These are phyloP conservation scores for Spea multiplicata DNA, from an alignment of 2,113 vertebrate genomes.

Conservation along the genomic window DNA sequence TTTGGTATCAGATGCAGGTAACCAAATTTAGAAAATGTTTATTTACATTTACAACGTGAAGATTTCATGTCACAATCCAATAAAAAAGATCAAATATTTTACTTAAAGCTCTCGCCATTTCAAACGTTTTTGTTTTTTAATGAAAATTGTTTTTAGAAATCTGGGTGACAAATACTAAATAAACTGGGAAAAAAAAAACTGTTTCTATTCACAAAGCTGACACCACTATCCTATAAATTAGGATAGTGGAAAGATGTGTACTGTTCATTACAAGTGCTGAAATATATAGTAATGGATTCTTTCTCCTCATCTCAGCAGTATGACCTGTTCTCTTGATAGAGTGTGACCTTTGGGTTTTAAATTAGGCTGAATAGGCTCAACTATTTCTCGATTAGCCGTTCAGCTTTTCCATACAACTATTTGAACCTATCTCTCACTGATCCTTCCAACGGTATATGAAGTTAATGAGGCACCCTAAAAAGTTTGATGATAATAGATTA, in stretches of 20 bases:
- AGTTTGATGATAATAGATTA: no score
- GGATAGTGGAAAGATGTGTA: constrained; percentile 10
- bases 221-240: constrained; percentile 34
- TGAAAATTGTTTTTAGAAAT: constrained; percentile 28
- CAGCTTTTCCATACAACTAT: neutral
- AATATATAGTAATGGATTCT: constrained; percentile 27
- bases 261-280: constrained; percentile 23
- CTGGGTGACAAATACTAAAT: constrained; percentile 16
- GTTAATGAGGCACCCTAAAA: no score
- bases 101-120: no score
- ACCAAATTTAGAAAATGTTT: no score
- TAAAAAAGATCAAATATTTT: no score
- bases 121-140: no score
- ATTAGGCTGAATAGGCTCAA: constrained; percentile 21
- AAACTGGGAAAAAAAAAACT: constrained; percentile 8
- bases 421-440: neutral
- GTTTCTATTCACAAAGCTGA: constrained; percentile 27
- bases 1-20: no score
- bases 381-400: constrained; percentile 6
- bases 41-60: no score
- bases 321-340: constrained; percentile 25
- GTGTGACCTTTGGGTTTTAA: constrained; percentile 16
- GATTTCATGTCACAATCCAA: no score
- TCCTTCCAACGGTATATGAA: neutral
- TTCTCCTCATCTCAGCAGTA: constrained; percentile 16